Conservation (phyloP, 2,113 vertebrate genomes). For the Alaudala cheleensis region DNA sequence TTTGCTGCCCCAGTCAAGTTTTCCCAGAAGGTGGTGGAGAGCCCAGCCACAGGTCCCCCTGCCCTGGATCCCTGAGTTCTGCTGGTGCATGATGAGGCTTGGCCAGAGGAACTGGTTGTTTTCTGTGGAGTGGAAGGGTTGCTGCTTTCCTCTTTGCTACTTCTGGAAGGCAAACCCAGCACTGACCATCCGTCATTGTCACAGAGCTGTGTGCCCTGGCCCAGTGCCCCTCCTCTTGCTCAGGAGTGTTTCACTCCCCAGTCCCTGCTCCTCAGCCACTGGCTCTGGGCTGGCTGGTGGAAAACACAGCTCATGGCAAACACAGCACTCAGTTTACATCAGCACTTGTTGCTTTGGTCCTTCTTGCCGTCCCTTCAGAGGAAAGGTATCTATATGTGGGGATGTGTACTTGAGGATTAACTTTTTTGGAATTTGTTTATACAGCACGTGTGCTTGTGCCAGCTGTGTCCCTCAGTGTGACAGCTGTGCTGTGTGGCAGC, state of each 20-base stretch:
- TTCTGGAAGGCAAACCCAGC: not conserved
- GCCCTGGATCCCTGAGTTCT: not conserved
- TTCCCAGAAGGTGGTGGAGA: not conserved
- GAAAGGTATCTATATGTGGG: not conserved
- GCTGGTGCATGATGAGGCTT: too few relatives aligned
- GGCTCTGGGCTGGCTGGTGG: not conserved
- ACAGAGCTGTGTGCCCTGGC: not conserved
- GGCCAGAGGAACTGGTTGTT: not conserved
- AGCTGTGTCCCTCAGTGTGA: fast-evolving
- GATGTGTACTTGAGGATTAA: not conserved
- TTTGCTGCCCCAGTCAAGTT: not conserved
- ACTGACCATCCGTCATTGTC: not conserved
- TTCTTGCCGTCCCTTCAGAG: not conserved
- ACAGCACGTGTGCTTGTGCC: fast-evolving
- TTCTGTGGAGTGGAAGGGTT: not conserved
- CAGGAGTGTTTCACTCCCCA: not conserved
- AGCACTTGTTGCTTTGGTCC: not conserved
- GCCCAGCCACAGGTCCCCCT: too few relatives aligned
- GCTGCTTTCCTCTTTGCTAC: not conserved
- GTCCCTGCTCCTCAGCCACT: fast-evolving
- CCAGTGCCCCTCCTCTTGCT: fast-evolving
- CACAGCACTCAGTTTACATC: not conserved
- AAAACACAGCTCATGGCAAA: not conserved
- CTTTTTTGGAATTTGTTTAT: not conserved
- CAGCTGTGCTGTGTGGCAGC: too few relatives aligned